phyloP scores from a whole-genome alignment of 2,797 vertebrate species.

The Uromys caudimaculatus region DNA sequence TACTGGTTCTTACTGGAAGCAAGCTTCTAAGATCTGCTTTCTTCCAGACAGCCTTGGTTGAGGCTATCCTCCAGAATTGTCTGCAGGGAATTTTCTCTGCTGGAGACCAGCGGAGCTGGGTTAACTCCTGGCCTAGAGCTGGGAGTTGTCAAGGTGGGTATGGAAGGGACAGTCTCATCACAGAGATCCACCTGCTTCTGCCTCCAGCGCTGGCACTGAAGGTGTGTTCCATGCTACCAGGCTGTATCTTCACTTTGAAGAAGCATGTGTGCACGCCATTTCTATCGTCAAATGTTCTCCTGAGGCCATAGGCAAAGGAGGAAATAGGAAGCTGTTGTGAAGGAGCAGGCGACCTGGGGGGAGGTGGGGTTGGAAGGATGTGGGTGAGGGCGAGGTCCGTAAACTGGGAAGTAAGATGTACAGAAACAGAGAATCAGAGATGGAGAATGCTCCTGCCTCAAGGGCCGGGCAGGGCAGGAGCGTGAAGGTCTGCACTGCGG shows the following conservation, averaged over 20 bases:
- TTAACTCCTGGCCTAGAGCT: not conserved
- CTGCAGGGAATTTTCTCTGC: constrained; percentile 17
- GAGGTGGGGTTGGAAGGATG: not conserved
- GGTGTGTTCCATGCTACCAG: not conserved
- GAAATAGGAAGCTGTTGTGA: constrained; percentile 7
- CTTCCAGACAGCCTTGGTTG: not conserved
- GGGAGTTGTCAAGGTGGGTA: not conserved
- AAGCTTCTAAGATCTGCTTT: not conserved
- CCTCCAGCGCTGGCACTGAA: not conserved
- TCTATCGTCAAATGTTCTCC: constrained; percentile 48
- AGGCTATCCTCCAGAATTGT: not conserved
- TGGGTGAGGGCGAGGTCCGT: not conserved
- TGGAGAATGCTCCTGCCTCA: not conserved
- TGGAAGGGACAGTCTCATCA: not conserved
- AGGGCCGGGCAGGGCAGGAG: not conserved
- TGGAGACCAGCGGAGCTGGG: not conserved
- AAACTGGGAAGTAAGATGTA: not conserved
- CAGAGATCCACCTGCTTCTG: not conserved
- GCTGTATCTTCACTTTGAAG: not conserved
- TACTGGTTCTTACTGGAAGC: not conserved
- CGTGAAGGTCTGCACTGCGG: not conserved
- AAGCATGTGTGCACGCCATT: not conserved
- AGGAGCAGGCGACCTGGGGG: not conserved
- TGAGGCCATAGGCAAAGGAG: constrained; percentile 31
- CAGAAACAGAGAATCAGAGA: not conserved